Base-by-base conservation (phyloP, 2,888 invertebrate species). In the Cheilosia grossa region DNA sequence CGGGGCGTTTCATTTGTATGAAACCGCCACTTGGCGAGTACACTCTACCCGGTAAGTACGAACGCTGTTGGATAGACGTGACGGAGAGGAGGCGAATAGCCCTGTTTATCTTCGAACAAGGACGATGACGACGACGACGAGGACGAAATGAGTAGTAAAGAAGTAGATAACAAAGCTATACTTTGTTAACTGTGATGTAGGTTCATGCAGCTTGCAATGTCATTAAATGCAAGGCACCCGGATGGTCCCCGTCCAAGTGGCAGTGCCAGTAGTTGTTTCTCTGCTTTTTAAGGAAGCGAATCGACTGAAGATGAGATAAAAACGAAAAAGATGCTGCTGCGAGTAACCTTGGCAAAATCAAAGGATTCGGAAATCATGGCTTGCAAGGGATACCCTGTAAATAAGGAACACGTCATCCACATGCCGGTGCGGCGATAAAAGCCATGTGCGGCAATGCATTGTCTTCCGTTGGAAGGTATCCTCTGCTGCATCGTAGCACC, bases 1-100 rank as follows among this genome's bases (percentile, higher is more conserved):
- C 97, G 24, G 97, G 97, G 42, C 95, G 96, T 87, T 97, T 98
- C 92, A 97, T 97, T 92, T 97, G 97, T 93, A 97, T 97, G 96
- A 95, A 97, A 89, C 97, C 97, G 73, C 93, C 94, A 86, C 94
- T 94, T 85, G 94, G 95, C 93, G 93, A 94, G 90, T 92, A 92
- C 88, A 88, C 89, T 78, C 88, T 92, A 85, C 92, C 92, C 89
- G 92, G 92, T 92, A 79, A 90, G 88, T 87, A 37, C 19, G 37
- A 58, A 19, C 54, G 33, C 24, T 44, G 24, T 24, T 54, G 72
- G 21, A 61, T 21, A 19, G 15, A 37, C 53, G 53, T 27, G 56
- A 51, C 30, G 61, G 13, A 9, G 24, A 59, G 13, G 1, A 49
- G 13, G 6, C 15, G 24, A 69, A 63, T 63, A 74, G 69, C 37